Conservation (phyloP, 2,797 vertebrate species). For the Coilia nasus region DNA sequence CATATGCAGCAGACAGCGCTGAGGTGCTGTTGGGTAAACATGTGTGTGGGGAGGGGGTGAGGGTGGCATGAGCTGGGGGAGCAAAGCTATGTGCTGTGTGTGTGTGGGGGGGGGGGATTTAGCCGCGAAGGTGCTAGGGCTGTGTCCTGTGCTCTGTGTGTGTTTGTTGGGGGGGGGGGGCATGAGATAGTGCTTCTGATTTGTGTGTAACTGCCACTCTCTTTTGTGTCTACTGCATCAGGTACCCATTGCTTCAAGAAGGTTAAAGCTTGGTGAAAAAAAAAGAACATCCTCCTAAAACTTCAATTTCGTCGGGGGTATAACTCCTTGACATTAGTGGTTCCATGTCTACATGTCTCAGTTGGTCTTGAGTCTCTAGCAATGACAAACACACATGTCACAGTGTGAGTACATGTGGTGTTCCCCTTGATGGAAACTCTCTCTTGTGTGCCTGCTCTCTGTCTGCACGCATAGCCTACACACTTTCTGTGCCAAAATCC, state of each 20-base stretch:
- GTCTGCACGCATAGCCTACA: background rate
- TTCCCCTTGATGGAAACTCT: constrained; percentile 36
- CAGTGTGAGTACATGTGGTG: background rate
- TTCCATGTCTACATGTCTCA: background rate
- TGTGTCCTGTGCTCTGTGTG: no score
- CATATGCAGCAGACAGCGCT: no score
- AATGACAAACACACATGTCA: constrained; percentile 17
- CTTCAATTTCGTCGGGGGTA: background rate
- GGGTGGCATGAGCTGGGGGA: no score
- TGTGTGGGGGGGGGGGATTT: no score
- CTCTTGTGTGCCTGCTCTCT: constrained; percentile 19
- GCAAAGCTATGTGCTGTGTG: no score
- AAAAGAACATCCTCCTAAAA: background rate
- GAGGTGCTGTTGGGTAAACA: no score
- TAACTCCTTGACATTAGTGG: background rate
- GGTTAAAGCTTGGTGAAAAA: background rate
- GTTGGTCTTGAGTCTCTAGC: background rate
- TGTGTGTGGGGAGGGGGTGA: no score
- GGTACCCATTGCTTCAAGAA: background rate
- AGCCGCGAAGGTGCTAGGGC: no score
- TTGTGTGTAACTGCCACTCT: no score
- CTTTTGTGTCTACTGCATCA: no score
- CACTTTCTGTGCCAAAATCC: background rate
- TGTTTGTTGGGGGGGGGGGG: no score
- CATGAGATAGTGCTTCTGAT: no score